A percentile compares a stretch with the other conserved stretches of the same genome.
Conservation (phyloP, 2,888 invertebrate genomes). For the Drosophila pegasa region DNA sequence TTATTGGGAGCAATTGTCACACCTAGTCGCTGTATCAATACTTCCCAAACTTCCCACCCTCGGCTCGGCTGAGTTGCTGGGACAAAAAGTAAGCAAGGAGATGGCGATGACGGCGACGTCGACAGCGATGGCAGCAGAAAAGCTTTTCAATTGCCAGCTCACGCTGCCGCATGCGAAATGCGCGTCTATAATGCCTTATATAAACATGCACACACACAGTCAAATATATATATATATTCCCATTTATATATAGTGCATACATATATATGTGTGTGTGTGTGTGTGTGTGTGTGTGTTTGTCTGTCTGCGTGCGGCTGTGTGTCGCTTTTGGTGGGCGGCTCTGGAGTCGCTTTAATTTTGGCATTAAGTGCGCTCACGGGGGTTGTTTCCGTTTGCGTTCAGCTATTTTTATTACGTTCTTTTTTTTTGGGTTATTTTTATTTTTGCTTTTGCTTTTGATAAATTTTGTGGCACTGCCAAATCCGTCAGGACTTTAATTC, state of each 20-base stretch:
- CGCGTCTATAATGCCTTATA: slow-evolving; percentile 80
- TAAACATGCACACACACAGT: slow-evolving; percentile 55
- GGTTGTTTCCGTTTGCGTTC: slow-evolving; percentile 75
- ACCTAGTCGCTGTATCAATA: slow-evolving; percentile 2
- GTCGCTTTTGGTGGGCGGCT: slow-evolving; percentile 34
- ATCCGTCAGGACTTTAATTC: slow-evolving; percentile 31
- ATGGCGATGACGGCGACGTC: slow-evolving; percentile 37
- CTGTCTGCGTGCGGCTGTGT: slow-evolving; percentile 30
- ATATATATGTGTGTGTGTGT: slow-evolving; percentile 25
- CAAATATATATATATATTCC: slow-evolving; percentile 9
- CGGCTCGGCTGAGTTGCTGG: slow-evolving; percentile 37
- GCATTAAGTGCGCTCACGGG: slow-evolving; percentile 81
- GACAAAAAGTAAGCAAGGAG: slow-evolving; percentile 71
- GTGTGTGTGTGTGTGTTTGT: slow-evolving; percentile 40
- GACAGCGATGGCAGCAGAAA: slow-evolving; percentile 58
- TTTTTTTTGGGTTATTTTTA: slow-evolving; percentile 22
- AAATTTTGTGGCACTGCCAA: slow-evolving; percentile 18
- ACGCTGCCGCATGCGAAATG: slow-evolving; percentile 51
- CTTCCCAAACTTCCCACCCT: slow-evolving; percentile 27
- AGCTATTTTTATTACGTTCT: slow-evolving; percentile 53
- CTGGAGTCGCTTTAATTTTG: slow-evolving; percentile 80
- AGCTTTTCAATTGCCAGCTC: slow-evolving; percentile 81
- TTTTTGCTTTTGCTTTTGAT: slow-evolving; percentile 11
- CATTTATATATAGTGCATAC: slow-evolving; percentile 11
- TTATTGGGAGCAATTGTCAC: too few relatives aligned